Evolutionary conservation across 2,888 invertebrate species (phyloP).

Genomic region (Margaritifera margaritifera): DNA sequence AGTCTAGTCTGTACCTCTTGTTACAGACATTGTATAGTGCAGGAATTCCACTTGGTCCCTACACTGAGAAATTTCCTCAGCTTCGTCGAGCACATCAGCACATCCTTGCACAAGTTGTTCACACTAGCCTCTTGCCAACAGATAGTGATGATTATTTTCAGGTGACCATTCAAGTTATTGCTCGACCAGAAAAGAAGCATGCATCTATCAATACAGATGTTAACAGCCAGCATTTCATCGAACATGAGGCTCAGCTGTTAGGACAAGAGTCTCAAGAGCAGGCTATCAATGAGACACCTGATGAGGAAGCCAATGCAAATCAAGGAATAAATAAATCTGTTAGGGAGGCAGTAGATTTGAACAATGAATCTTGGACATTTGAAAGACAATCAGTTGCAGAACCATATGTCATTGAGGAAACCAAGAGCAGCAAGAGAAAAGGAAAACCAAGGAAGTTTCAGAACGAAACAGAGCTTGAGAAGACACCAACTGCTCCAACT

Average conservation of each 20-base stretch:
- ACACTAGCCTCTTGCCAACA: constrained; percentile 41
- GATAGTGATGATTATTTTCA: constrained; percentile 41
- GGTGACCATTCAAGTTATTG: constrained; percentile 38
- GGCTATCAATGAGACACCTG: neutral
- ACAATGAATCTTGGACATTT: too few relatives aligned
- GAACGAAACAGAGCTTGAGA: too few relatives aligned
- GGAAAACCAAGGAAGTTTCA: too few relatives aligned
- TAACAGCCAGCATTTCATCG: constrained; percentile 34
- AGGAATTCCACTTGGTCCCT: constrained; percentile 69
- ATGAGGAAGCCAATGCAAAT: neutral
- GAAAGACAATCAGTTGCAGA: neutral
- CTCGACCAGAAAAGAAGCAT: constrained; percentile 24
- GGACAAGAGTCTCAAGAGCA: too few relatives aligned
- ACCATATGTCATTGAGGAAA: neutral
- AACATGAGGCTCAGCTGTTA: constrained; percentile 9
- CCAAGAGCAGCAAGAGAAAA: neutral
- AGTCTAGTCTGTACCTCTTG: constrained; percentile 77
- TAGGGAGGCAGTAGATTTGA: too few relatives aligned
- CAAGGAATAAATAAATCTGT: neutral
- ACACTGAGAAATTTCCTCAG: constrained; percentile 47
- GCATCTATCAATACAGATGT: constrained; percentile 38
- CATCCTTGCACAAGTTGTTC: constrained; percentile 50
- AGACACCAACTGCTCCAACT: too few relatives aligned
- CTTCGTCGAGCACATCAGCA: constrained; percentile 54
- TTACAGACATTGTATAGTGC: constrained; percentile 76